Percentiles rank a stretch among this genome's conserved stretches.
Conservation (phyloP, 1,140 invertebrate species). For the Hypsibius dujardini region DNA sequence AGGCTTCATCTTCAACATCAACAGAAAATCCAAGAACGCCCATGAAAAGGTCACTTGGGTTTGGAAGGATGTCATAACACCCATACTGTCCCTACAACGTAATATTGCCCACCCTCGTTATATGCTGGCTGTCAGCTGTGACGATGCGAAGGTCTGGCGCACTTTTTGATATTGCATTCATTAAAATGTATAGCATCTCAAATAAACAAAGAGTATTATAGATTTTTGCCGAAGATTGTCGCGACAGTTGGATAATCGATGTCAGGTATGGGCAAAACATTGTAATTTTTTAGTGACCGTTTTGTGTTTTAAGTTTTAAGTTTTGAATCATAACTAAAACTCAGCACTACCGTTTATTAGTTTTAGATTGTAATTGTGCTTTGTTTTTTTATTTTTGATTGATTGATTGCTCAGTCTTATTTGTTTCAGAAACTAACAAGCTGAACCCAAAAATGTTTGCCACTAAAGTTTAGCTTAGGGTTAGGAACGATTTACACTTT, state of each 20-base stretch:
- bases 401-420: background rate
- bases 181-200: background rate
- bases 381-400: constrained; percentile 18
- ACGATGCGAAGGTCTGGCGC: constrained; percentile 6
- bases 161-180: background rate
- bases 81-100: background rate
- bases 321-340: too few relatives aligned
- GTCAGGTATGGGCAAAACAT: background rate
- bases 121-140: constrained; percentile 11
- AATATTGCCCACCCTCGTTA: constrained; percentile 11
- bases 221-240: constrained; percentile 15
- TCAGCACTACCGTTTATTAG: too few relatives aligned
- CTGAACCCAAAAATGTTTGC: too few relatives aligned
- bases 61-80: constrained; percentile 10
- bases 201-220: background rate
- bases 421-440: too few relatives aligned
- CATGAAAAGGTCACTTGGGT: constrained; percentile 16
- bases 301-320: too few relatives aligned
- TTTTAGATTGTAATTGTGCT: background rate
- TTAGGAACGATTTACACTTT: too few relatives aligned
- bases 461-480: too few relatives aligned
- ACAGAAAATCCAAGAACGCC: constrained; percentile 10
- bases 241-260: constrained; percentile 12
- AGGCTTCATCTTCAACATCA: constrained; percentile 17
- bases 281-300: too few relatives aligned